These are phyloP conservation scores for Corythucha ciliata DNA, from an alignment of 2,888 invertebrate species.

Conservation along the genomic window DNA sequence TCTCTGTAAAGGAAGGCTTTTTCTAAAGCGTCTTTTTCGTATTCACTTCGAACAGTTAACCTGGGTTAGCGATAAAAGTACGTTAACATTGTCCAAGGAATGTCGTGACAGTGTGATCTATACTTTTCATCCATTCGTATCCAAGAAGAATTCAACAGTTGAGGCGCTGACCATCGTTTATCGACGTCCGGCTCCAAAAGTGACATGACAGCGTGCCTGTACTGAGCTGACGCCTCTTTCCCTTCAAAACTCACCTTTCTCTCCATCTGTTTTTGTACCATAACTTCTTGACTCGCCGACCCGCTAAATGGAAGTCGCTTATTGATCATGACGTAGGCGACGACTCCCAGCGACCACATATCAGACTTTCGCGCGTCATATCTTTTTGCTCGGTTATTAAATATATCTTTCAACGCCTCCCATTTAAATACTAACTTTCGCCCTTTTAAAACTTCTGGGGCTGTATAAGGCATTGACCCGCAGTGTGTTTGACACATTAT, in stretches of 20 bases:
- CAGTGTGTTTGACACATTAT: constrained; percentile 24
- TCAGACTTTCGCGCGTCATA: constrained; percentile 27
- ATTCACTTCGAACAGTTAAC: constrained; percentile 15
- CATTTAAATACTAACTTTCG: constrained; percentile 13
- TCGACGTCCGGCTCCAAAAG: constrained; percentile 21
- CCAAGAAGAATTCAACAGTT: constrained; percentile 17
- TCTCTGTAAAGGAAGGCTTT: constrained; percentile 12
- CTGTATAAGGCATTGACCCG: constrained; percentile 27
- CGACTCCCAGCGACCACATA: constrained; percentile 27
- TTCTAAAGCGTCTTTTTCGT: constrained; percentile 19
- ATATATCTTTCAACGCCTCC: neutral
- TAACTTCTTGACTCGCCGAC: constrained; percentile 18
- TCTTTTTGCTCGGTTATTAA: too few species aligned
- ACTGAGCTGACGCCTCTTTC: constrained; percentile 18
- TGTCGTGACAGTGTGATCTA: neutral
- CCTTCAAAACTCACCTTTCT: constrained; percentile 13
- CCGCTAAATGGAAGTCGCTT: constrained; percentile 25
- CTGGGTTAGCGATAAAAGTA: neutral
- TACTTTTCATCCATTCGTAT: constrained; percentile 22
- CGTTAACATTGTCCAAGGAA: neutral
- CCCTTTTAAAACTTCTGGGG: constrained; percentile 27
- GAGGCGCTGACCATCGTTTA: constrained; percentile 16
- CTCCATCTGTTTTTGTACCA: constrained; percentile 21
- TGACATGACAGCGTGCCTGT: constrained; percentile 20
- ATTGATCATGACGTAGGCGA: constrained; percentile 27